Evolutionary conservation across 2,888 invertebrate genomes (phyloP), one percentile per base, ranked within the genome.

Genomic region (Dusona sp.): DNA sequence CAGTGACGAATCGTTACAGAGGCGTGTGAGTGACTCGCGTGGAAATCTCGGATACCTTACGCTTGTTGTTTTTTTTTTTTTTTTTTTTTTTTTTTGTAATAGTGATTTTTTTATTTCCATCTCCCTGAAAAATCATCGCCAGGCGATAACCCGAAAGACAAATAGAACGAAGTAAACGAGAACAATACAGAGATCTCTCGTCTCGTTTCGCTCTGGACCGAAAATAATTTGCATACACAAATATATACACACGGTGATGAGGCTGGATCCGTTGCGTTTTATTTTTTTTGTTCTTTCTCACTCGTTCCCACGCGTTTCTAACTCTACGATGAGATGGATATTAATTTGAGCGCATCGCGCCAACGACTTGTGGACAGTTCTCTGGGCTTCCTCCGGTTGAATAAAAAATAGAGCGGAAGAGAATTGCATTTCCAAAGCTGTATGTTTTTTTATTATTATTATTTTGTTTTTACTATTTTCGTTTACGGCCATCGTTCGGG

Each of bases 151-250:
- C 42, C 29, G 70, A 70, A 80, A 80, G 75, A 79, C 48, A 80
- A 84, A 84, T 80, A 80, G 75, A 77, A 80, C 29, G 54, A 51
- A 84, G 64, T 75, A 84, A 84, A 84, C 84, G 48, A 70, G 75
- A 54, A 33, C 64, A 73, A 67, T 65, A 45, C 42, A 68, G 45
- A 33, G 65, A 48, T 54, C 72, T 72, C 65, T 48, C 33, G 68
- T 72, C 64, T 75, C 75, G 70, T 8, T 64, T 70, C 70, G 73
- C 67, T 81, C 29, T 65, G 57, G 85, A 68, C 73, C 25, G 57
- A 81, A 81, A 85, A 81, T 85, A 85, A 85, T 85, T 85, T 78
- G 38, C 81, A 73, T 74, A 74, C 57, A 78, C 64, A 79, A n/a
- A 68, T 45, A 45, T 33, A 45, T 25, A 67, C 36, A 42, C 7